Evolutionary conservation across 2,113 vertebrate genomes (phyloP).

Genomic region (Pangasianodon gigas): DNA sequence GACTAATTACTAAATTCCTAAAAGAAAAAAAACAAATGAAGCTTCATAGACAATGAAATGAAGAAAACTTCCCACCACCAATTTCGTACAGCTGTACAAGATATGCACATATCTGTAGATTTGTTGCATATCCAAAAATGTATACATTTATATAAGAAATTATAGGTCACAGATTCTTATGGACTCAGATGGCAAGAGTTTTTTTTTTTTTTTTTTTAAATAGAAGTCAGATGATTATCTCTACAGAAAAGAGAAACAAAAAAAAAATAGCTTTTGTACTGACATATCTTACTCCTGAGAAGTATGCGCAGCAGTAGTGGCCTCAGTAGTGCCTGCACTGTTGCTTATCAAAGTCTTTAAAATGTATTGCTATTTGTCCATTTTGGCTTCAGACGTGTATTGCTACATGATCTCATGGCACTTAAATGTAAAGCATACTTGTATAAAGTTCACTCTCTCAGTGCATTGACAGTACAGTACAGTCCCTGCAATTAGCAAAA

Average conservation of each 20-base stretch:
- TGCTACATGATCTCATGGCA: background rate
- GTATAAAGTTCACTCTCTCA: background rate
- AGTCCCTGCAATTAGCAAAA: slow-evolving; percentile 19
- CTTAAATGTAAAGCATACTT: background rate
- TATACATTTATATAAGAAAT: background rate
- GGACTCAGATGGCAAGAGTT: background rate
- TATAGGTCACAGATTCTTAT: background rate
- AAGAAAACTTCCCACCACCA: background rate
- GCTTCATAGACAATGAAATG: background rate
- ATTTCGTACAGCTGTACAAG: background rate
- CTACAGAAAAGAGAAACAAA: background rate
- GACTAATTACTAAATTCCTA: background rate
- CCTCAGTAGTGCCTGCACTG: background rate
- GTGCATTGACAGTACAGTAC: slow-evolving; percentile 4
- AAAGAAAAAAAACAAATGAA: background rate
- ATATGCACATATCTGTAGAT: background rate
- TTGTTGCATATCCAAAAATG: background rate
- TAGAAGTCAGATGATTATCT: background rate
- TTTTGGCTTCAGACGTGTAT: background rate
- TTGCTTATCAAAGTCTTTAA: background rate
- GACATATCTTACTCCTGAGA: background rate
- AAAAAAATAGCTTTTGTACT: background rate
- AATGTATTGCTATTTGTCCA: background rate
- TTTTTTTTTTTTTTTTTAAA: background rate
- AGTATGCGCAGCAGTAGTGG: background rate